These are phyloP conservation scores for Thinocorus orbignyianus DNA, from an alignment of 2,113 vertebrate species.

Conservation along the genomic window DNA sequence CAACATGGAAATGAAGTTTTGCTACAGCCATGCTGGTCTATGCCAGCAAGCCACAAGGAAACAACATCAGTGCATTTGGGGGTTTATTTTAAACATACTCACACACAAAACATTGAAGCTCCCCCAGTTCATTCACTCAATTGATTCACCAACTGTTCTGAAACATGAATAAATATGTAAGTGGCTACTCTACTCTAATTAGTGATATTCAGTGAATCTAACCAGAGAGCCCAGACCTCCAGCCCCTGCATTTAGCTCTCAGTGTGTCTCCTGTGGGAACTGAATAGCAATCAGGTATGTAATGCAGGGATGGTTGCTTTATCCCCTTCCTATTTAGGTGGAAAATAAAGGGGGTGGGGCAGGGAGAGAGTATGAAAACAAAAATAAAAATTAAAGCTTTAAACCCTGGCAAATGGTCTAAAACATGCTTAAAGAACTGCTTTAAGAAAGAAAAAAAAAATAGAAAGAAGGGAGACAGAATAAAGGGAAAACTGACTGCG, in stretches of 20 bases:
- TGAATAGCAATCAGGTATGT: conserved; percentile 62
- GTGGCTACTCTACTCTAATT: conserved; percentile 50
- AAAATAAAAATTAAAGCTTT: conserved; percentile 18
- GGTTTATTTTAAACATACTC: background rate
- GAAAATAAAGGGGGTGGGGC: background rate
- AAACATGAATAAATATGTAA: conserved; percentile 58
- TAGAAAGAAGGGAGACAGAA: background rate
- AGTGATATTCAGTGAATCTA: conserved; percentile 53
- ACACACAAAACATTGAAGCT: background rate
- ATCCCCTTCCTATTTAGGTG: background rate
- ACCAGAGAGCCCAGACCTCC: conserved; percentile 1
- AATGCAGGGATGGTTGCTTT: conserved; percentile 29
- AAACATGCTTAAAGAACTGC: background rate
- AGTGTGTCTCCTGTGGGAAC: conserved; percentile 42
- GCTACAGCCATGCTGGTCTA: background rate
- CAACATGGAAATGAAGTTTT: background rate
- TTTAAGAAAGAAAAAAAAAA: background rate
- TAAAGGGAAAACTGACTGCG: background rate
- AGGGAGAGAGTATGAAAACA: background rate
- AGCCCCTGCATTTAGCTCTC: conserved; percentile 43
- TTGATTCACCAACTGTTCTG: conserved; percentile 40
- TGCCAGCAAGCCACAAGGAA: background rate
- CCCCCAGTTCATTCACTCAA: conserved; percentile 21
- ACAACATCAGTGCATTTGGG: background rate
- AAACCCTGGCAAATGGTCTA: background rate